These are phyloP conservation scores for Melanocharis versteri DNA, from an alignment of 2,113 vertebrate genomes.

Conservation along the genomic window DNA sequence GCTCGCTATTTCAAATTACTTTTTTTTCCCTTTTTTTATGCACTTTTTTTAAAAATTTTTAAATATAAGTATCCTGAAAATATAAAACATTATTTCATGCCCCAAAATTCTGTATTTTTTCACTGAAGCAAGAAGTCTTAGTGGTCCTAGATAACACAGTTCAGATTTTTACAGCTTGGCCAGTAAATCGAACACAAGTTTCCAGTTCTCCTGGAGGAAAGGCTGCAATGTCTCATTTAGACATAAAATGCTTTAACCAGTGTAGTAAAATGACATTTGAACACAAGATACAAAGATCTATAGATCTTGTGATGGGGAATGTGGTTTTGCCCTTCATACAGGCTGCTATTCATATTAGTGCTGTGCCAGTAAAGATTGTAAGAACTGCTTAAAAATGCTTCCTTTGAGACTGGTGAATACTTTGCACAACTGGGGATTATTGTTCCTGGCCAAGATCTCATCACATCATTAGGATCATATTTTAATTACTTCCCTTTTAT, in stretches of 20 bases:
- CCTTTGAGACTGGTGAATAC: constrained; percentile 10
- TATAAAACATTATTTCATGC: background rate
- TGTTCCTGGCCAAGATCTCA: background rate
- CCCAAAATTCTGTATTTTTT: background rate
- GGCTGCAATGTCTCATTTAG: background rate
- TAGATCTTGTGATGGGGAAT: background rate
- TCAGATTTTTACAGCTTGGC: background rate
- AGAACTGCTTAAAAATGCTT: background rate
- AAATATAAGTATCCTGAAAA: background rate
- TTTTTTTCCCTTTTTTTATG: background rate
- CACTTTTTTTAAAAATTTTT: background rate
- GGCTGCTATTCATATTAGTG: background rate
- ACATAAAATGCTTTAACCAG: background rate
- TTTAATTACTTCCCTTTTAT: background rate
- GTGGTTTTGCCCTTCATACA: background rate
- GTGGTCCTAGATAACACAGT: accelerated
- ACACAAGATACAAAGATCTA: background rate
- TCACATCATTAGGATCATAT: background rate
- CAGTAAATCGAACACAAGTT: background rate
- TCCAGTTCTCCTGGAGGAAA: background rate
- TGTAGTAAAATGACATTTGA: background rate
- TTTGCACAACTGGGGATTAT: background rate
- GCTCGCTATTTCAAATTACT: background rate
- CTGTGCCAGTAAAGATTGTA: background rate
- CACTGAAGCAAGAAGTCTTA: background rate